phyloP scores from a whole-genome alignment of 2,113 vertebrate species.

The Dasypus novemcinctus region DNA sequence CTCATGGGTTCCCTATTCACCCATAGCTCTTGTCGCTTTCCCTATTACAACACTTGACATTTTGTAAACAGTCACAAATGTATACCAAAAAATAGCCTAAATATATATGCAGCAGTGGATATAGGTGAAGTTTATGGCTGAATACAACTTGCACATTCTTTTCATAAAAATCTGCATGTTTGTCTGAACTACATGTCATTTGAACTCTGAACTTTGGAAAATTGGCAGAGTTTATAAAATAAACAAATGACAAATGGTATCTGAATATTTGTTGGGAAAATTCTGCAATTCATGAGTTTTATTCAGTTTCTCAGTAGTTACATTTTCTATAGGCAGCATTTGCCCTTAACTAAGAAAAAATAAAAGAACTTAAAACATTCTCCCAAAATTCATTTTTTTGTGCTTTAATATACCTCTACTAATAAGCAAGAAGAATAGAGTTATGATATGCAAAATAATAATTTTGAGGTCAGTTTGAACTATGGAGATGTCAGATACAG shows the following conservation, averaged over 20 bases:
- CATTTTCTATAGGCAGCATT: not conserved
- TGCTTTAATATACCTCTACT: not conserved
- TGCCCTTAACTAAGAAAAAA: conserved; percentile 8
- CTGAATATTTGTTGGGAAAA: not conserved
- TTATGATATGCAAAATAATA: not conserved
- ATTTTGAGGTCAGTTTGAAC: not conserved
- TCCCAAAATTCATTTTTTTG: not conserved
- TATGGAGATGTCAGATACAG: not conserved
- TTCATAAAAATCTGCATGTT: conserved; percentile 43
- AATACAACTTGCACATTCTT: conserved; percentile 32
- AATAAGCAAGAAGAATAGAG: not conserved
- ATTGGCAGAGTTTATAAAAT: conserved; percentile 42
- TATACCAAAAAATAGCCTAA: not conserved
- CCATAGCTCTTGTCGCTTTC: conserved; percentile 8
- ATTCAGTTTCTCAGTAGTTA: not conserved
- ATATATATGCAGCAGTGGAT: conserved; percentile 32
- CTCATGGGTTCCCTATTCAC: not conserved
- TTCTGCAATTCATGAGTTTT: not conserved
- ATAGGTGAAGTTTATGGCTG: conserved; percentile 49
- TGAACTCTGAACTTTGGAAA: conserved; percentile 54
- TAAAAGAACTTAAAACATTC: not conserved
- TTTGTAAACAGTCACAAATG: conserved; percentile 49
- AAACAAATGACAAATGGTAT: conserved; percentile 34
- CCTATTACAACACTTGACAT: conserved; percentile 26
- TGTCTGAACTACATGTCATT: not conserved